Percentiles rank a stretch among this genome's conserved stretches.
Evolutionary conservation across 2,113 vertebrate species (phyloP).

Genomic region (Paratilapia polleni): DNA sequence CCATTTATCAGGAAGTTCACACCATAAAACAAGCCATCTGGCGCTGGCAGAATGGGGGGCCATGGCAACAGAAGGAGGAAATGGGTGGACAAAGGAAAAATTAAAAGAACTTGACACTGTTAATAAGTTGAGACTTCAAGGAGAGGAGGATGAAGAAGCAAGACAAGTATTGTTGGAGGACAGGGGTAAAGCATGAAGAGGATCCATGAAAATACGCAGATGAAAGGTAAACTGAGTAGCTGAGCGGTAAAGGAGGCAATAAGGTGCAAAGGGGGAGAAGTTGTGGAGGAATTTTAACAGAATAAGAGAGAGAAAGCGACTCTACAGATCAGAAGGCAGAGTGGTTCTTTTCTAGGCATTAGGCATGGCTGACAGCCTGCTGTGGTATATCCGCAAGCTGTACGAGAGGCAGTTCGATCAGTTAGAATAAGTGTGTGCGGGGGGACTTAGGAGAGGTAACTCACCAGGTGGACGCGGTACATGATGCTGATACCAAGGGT

Average conservation of each 20-base stretch:
- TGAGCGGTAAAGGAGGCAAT: slow-evolving; percentile 26
- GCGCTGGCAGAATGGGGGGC: slow-evolving; percentile 11
- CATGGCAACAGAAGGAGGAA: slow-evolving; percentile 35
- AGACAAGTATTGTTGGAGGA: not conserved
- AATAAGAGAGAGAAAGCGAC: slow-evolving; percentile 8
- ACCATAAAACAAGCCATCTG: slow-evolving; percentile 57
- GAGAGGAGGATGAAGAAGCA: not conserved
- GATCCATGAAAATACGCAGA: not conserved
- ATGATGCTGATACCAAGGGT: slow-evolving; percentile 98
- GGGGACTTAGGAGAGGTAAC: slow-evolving; percentile 50
- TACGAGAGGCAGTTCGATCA: not conserved
- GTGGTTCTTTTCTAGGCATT: slow-evolving; percentile 47
- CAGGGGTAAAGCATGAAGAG: not conserved
- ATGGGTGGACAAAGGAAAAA: slow-evolving; percentile 27
- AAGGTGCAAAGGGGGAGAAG: slow-evolving; percentile 14
- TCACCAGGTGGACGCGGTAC: slow-evolving; percentile 97
- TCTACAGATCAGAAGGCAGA: slow-evolving; percentile 15
- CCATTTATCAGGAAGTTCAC: slow-evolving; percentile 58
- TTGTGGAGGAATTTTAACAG: slow-evolving; percentile 39
- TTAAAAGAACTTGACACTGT: slow-evolving; percentile 23
- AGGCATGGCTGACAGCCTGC: slow-evolving; percentile 38
- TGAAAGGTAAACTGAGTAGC: not conserved
- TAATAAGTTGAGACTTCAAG: slow-evolving; percentile 3
- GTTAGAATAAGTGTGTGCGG: not conserved
- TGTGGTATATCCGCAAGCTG: slow-evolving; percentile 12